Base-by-base conservation (phyloP, 2,888 invertebrate genomes). In the Beris chalybata region DNA sequence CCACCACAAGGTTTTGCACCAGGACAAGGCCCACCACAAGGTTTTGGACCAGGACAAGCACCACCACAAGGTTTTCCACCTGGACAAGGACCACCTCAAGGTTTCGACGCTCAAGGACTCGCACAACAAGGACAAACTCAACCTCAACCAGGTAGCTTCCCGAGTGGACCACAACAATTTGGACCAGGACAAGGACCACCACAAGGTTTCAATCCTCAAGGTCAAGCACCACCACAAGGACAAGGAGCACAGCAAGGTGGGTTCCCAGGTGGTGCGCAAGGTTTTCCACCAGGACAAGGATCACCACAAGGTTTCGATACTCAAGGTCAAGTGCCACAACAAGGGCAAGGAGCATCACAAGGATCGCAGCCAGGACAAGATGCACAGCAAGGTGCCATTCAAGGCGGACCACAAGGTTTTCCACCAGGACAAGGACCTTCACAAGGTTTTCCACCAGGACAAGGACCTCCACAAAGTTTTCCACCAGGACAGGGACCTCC, bases 331-430 rank as follows among this genome's bases (percentile, higher is more conserved):
- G 12, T 15, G 13, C 47, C 12, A 13, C 52, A 13, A 52, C 15
- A 22, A 52, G 11, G 11, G 4, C 15, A 52, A 15, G 6, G 4
- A 15, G 22, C 11, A 15, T 31, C 5, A 13, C 54, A 13, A 13
- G 12, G 32, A 32, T 32, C 7, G 7, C 22, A 50, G 4, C 50
- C 50, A 9, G 50, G 50, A 5, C 32, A 32, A 32, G 6, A 32
- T 50, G n/a, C 50, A 5, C 50, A 50, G 15, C 50, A 50, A 32
- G n/a, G n/a, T n/a, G n/a, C n/a, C n/a, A n/a, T n/a, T 15, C 52
- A 7, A 22, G 52, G 29, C 15, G 32, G 32, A 32, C 32, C 32
- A 32, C 5, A 6, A 32, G 32, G 32, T 32, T n/a, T 9, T 32
- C 32, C 32, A 32, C 7, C 47, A 47, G 47, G n/a, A 6, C 47